A percentile compares a stretch with the other conserved stretches of the same genome.
phyloP scores from a whole-genome alignment of 1,140 invertebrate genomes.

The Ylistrum balloti region DNA sequence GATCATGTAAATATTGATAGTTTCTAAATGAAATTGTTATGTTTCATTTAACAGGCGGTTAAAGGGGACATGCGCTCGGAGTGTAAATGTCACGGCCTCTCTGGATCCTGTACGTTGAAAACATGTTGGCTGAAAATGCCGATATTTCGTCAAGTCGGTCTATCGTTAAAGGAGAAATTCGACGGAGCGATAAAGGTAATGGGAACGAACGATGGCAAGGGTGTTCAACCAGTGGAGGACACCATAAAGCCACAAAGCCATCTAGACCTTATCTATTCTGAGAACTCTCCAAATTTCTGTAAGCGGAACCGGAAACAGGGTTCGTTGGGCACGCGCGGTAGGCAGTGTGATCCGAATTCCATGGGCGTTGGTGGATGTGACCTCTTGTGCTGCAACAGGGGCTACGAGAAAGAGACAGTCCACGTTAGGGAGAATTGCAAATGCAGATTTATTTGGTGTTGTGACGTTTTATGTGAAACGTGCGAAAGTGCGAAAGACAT shows the following conservation, averaged over 20 bases:
- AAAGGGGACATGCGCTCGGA: conserved; percentile 75
- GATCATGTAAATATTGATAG: no score
- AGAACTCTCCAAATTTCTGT: conserved; percentile 96
- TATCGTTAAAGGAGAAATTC: conserved; percentile 91
- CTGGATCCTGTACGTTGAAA: conserved; percentile 95
- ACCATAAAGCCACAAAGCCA: conserved; percentile 89
- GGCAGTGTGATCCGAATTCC: conserved; percentile 81
- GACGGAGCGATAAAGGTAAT: conserved; percentile 90
- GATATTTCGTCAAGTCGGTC: conserved; percentile 91
- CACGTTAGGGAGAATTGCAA: conserved; percentile 75
- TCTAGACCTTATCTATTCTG: conserved; percentile 94
- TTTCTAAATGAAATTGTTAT: no score
- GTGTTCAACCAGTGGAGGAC: conserved; percentile 69
- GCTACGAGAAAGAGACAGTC: conserved; percentile 66
- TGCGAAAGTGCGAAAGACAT: conserved; percentile 71
- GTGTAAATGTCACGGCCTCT: conserved; percentile 98
- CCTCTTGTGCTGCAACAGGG: conserved; percentile 83
- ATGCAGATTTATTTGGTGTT: conserved; percentile 79
- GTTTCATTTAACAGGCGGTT: conserved; percentile 76
- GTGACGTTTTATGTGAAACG: conserved; percentile 78
- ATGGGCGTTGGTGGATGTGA: conserved; percentile 82
- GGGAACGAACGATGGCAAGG: conserved; percentile 76
- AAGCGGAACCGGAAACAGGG: conserved; percentile 81
- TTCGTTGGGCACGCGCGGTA: conserved; percentile 75
- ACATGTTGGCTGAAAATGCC: conserved; percentile 97